Conservation (phyloP, 2,888 invertebrate species). For the Spodoptera exigua region DNA sequence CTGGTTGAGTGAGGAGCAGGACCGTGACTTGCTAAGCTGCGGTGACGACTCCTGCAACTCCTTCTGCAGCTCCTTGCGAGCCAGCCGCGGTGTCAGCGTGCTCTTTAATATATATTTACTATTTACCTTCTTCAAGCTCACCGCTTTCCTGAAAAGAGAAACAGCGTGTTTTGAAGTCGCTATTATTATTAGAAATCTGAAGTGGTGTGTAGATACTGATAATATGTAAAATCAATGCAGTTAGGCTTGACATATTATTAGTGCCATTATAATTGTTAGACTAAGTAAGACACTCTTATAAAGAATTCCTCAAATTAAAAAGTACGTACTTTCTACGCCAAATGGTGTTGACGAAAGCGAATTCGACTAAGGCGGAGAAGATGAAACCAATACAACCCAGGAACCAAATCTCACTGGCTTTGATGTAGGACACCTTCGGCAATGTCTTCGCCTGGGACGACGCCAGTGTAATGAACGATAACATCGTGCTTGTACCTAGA, state of each 20-base stretch:
- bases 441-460: conserved; percentile 95
- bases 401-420: conserved; percentile 97
- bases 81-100: conserved; percentile 93
- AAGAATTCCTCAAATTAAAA: too few relatives aligned
- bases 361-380: conserved; percentile 95
- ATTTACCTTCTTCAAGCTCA: conserved; percentile 92
- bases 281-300: too few relatives aligned
- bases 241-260: too few relatives aligned
- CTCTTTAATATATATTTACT: conserved; percentile 95
- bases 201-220: too few relatives aligned
- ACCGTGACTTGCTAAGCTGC: conserved; percentile 91
- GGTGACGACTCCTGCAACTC: conserved; percentile 89
- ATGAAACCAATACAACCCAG: conserved; percentile 95
- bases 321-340: conserved; percentile 93
- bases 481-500: conserved; percentile 94
- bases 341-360: conserved; percentile 96
- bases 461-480: conserved; percentile 96
- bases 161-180: not conserved
- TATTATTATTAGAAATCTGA: too few relatives aligned
- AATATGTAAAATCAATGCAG: too few relatives aligned
- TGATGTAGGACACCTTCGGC: conserved; percentile 96
- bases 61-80: conserved; percentile 91
- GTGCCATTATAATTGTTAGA: too few relatives aligned
- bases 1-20: conserved; percentile 92
- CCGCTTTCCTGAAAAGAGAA: conserved; percentile 89